Conservation (phyloP, 1,140 invertebrate genomes). For the Anoplolepis gracilipes region DNA sequence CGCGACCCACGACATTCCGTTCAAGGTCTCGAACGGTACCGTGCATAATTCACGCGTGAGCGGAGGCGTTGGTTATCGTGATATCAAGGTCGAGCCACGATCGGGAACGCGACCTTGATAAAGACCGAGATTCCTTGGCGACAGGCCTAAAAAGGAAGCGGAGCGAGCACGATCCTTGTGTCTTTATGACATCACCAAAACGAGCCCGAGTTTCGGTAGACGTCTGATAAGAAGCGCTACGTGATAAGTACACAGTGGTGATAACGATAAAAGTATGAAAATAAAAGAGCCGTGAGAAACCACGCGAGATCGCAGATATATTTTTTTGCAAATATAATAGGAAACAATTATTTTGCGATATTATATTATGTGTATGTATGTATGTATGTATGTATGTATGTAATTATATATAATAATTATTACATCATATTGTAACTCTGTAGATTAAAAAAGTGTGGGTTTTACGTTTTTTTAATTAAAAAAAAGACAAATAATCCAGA, state of each 20-base stretch:
- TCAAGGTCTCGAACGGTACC: slow-evolving; percentile 52
- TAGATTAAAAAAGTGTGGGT: no score
- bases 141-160: slow-evolving; percentile 38
- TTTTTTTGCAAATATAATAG: background rate
- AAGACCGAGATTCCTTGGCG: slow-evolving; percentile 48
- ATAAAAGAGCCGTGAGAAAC: background rate
- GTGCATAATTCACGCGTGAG: slow-evolving; percentile 64
- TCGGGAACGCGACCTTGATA: slow-evolving; percentile 41
- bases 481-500: no score
- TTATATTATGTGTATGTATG: no score
- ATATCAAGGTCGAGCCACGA: slow-evolving; percentile 53
- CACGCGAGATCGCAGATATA: background rate
- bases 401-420: no score
- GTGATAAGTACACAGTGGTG: background rate
- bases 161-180: background rate
- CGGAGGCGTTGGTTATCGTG: slow-evolving; percentile 23
- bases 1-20: slow-evolving; percentile 55
- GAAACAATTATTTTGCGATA: no score
- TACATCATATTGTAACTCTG: no score
- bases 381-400: no score
- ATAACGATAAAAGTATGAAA: slow-evolving; percentile 10
- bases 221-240: slow-evolving; percentile 32
- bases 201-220: background rate
- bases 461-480: no score
- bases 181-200: slow-evolving; percentile 18